Base-by-base conservation (phyloP, 2,888 invertebrate genomes). In the Seira sanloemensis region DNA sequence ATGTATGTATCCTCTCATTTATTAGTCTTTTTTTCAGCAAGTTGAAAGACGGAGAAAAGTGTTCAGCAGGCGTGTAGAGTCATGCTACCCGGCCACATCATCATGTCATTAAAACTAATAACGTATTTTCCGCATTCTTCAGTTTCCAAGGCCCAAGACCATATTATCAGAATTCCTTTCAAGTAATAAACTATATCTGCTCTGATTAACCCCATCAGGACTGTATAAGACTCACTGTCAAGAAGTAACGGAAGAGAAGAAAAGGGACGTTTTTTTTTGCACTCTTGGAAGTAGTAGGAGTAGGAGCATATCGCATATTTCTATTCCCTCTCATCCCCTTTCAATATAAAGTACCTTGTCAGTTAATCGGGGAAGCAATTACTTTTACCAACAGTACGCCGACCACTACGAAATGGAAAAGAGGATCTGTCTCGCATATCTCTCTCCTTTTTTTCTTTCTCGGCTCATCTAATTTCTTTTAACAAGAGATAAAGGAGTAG, bases 161-260 rank as follows among this genome's bases (percentile, higher is more conserved):
- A 58, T 4, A 7, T 7, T 18, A 58, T 58, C 58, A 58, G 58
- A 9, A 58, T 58, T 58, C 58, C 58, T 65, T 82, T 77, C 76
- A 50, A 66, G 72, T 62, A 82, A 82, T 75, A 82, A 82, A 76
- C 27, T 18, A 68, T n/a, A n/a, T 68, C 24, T 23, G 24, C 67
- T 82, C 69, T 82, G 76, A 82, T 82, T 82, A 82, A 82, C 77
- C 82, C 77, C 77, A 71, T 77, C 82, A 82, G 82, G 72, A 74
- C 58, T 18, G 37, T 12, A 37, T 12, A 4, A 58, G 58, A 18
- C 58, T 58, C 58, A 58, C 9, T 58, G 58, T 58, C 58, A 58
- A 18, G n/a, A 58, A 58, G n/a, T 4, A 37, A 37, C 5, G 5
- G 4, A 37, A 37, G 27, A 72, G 66, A 21, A 9, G 37, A 46